These are phyloP conservation scores for Campoletis sonorensis DNA, from an alignment of 1,140 invertebrate genomes.

Conservation along the genomic window DNA sequence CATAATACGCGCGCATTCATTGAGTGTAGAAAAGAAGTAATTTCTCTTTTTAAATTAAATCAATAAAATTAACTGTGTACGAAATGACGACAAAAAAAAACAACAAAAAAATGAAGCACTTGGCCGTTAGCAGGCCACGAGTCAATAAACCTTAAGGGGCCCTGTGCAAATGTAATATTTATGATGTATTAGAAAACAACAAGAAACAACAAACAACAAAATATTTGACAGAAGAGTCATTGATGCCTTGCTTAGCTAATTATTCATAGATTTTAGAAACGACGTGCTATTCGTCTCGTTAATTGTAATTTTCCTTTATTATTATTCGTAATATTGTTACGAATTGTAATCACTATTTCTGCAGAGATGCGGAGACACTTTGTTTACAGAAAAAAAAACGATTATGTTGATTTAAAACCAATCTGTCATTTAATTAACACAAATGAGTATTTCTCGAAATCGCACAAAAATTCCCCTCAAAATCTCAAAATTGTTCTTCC, in stretches of 20 bases:
- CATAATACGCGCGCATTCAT: conserved; percentile 29
- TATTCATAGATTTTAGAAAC: conserved; percentile 53
- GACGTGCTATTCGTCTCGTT: conserved; percentile 61
- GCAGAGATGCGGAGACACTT: neutral
- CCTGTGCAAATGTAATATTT: conserved; percentile 32
- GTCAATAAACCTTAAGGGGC: conserved; percentile 33
- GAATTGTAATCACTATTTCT: neutral
- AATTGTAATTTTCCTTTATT: conserved; percentile 56
- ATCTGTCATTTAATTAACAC: too few relatives aligned
- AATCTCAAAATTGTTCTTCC: too few relatives aligned
- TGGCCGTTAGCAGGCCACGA: conserved; percentile 11
- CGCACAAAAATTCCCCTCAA: too few relatives aligned
- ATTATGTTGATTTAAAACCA: neutral
- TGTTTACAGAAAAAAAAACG: conserved; percentile 1
- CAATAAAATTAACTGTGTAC: neutral
- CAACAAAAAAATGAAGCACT: conserved; percentile 28
- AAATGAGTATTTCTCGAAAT: too few relatives aligned
- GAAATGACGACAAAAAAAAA: too few relatives aligned
- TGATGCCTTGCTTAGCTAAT: conserved; percentile 67
- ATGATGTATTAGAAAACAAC: conserved; percentile 33
- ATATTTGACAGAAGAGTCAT: conserved; percentile 57
- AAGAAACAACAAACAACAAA: too few relatives aligned
- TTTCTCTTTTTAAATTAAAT: neutral
- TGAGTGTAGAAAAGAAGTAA: conserved; percentile 7
- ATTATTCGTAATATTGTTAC: neutral